Evolutionary conservation across 2,113 vertebrate species (phyloP).

Genomic region (Macroglossus sobrinus): DNA sequence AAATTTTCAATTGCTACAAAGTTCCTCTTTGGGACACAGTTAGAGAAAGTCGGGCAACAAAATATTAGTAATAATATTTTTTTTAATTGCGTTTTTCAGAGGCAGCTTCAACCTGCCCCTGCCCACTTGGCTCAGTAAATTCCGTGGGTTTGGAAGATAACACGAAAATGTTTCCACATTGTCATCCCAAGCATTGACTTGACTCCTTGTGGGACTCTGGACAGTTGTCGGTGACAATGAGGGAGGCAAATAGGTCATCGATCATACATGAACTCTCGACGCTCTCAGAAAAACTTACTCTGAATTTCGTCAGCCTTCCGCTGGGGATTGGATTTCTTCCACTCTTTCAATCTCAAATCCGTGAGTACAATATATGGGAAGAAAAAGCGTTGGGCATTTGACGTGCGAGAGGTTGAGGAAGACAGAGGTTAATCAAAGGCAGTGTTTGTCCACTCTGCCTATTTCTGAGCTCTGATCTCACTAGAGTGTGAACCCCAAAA

Average conservation of each 20-base stretch:
- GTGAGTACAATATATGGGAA: not conserved
- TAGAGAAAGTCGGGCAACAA: not conserved
- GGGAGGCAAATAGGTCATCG: not conserved
- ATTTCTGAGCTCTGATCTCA: not conserved
- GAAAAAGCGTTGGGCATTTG: fast-evolving
- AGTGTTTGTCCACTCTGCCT: fast-evolving
- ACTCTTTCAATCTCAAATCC: not conserved
- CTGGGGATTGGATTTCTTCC: not conserved
- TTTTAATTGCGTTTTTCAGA: not conserved
- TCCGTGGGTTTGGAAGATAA: not conserved
- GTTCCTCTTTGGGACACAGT: not conserved
- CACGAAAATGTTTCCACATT: not conserved
- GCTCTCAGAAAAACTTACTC: not conserved
- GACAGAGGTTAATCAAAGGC: fast-evolving
- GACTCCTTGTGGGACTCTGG: not conserved
- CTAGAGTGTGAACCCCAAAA: not conserved
- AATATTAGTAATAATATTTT: not conserved
- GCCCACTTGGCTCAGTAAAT: not conserved
- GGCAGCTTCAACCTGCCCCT: not conserved
- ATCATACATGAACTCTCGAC: not conserved
- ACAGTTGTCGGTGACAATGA: not conserved
- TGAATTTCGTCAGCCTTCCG: not conserved
- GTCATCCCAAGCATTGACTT: not conserved
- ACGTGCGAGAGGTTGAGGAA: fast-evolving
- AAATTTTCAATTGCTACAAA: not conserved